Evolutionary conservation across 2,888 invertebrate genomes (phyloP).

Genomic region (Alviniconcha strummeri): DNA sequence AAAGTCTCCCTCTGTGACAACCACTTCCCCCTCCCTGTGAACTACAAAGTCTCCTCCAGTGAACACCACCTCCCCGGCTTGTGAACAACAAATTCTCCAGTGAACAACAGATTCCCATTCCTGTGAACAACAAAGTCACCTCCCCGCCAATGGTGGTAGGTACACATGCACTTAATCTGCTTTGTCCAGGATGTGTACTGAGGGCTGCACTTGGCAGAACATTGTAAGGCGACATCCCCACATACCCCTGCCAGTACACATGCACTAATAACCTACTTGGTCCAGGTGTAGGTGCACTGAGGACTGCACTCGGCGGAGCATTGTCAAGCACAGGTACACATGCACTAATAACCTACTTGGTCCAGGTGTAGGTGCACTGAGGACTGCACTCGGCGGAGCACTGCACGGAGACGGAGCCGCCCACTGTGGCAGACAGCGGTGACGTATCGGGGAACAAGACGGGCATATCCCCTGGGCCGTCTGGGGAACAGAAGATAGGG

Average conservation of each 20-base stretch:
- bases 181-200: no score
- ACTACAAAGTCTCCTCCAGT: neutral
- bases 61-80: conserved; percentile 6
- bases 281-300: neutral
- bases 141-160: no score
- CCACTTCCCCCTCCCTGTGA: no score
- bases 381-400: conserved; percentile 29
- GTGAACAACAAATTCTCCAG: neutral
- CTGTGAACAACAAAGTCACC: neutral
- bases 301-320: neutral
- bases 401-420: conserved; percentile 29
- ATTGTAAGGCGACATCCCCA: no score
- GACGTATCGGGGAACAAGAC: conserved; percentile 27
- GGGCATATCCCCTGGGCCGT: conserved; percentile 13
- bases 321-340: neutral
- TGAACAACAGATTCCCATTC: neutral
- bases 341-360: conserved; percentile 16
- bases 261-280: neutral
- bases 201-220: no score
- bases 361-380: conserved; percentile 30
- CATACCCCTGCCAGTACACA: no score
- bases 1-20: no score
- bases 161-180: no score
- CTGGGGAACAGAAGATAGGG: neutral
- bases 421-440: conserved; percentile 19